These are phyloP conservation scores for Drosophila robusta DNA, from an alignment of 2,888 invertebrate genomes.

Conservation along the genomic window DNA sequence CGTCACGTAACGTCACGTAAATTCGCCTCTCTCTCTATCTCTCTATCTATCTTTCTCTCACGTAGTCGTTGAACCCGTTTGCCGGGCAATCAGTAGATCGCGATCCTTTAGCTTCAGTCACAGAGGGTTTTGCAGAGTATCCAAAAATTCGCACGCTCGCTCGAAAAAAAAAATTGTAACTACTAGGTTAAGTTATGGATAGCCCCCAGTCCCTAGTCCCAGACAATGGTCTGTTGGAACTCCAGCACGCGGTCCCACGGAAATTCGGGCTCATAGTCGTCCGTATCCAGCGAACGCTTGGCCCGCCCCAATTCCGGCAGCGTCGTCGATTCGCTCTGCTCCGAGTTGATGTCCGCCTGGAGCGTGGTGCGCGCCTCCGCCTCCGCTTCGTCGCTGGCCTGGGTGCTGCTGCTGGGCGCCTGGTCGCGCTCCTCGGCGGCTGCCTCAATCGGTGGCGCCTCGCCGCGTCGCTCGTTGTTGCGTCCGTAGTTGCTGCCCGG, in stretches of 20 bases:
- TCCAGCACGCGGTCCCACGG: constrained; percentile 92
- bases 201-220: constrained; percentile 86
- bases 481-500: constrained; percentile 83
- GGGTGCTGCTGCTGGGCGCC: constrained; percentile 71
- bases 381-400: constrained; percentile 60
- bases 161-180: constrained; percentile 51
- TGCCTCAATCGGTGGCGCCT: constrained; percentile 81
- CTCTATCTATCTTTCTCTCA: constrained; percentile 8
- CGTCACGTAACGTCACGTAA: constrained; percentile 35
- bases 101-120: constrained; percentile 67
- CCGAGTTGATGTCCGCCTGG: constrained; percentile 49
- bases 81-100: constrained; percentile 49
- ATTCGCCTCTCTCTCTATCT: constrained; percentile 21
- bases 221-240: constrained; percentile 88
- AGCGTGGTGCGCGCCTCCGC: constrained; percentile 72
- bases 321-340: constrained; percentile 49
- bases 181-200: constrained; percentile 42
- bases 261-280: constrained; percentile 87
- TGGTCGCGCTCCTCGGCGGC: constrained; percentile 57
- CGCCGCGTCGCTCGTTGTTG: constrained; percentile 84
- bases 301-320: constrained; percentile 53
- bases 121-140: constrained; percentile 66
- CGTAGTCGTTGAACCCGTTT: constrained; percentile 54
- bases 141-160: constrained; percentile 22
- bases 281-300: constrained; percentile 74